phyloP scores from a whole-genome alignment of 92 coral and sea anemone genomes.

The Pocillopora grandis region DNA sequence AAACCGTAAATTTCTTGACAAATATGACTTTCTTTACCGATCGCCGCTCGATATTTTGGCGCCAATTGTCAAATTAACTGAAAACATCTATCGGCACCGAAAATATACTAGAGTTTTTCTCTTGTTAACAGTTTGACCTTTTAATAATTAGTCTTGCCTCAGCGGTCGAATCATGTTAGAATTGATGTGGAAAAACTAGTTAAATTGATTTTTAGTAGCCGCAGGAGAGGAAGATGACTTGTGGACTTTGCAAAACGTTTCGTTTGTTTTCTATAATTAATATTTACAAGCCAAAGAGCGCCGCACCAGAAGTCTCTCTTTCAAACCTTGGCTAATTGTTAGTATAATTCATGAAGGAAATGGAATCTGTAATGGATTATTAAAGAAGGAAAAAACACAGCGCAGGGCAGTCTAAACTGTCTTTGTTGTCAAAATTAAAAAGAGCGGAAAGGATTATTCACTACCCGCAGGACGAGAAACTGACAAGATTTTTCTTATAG shows the following conservation, averaged over 20 bases:
- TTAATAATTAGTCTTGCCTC: constrained; percentile 27
- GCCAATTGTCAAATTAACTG: constrained; percentile 28
- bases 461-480: constrained; percentile 3
- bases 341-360: background rate
- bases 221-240: background rate
- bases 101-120: background rate
- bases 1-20: background rate
- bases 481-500: background rate
- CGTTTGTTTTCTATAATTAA: background rate
- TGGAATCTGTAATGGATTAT: constrained; percentile 1
- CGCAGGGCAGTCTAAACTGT: background rate
- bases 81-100: constrained; percentile 38
- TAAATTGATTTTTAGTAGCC: background rate
- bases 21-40: constrained; percentile 9
- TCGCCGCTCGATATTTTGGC: constrained; percentile 27
- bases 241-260: background rate
- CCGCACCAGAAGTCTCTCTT: background rate
- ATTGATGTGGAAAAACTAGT: background rate
- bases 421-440: background rate
- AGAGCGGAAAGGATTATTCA: background rate
- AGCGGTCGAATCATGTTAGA: background rate
- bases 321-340: background rate
- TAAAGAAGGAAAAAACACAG: background rate
- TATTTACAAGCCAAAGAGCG: background rate
- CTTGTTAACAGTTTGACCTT: background rate